Evolutionary conservation across 2,113 vertebrate genomes (phyloP).

Genomic region (Manacus vitellinus): DNA sequence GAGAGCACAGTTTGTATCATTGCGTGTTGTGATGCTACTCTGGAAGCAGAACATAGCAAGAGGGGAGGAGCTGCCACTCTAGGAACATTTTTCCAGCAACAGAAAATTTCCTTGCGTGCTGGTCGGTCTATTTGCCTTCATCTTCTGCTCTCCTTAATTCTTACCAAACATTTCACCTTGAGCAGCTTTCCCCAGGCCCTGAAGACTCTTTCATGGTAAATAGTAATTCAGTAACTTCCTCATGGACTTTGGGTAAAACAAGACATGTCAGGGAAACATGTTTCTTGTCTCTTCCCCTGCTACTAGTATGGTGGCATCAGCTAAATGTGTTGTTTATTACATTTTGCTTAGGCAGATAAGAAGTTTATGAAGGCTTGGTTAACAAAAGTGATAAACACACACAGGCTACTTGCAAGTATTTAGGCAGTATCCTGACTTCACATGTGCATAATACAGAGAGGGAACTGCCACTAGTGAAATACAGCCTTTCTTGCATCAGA

Average conservation of each 20-base stretch:
- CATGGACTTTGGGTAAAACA: neutral
- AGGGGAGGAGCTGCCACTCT: neutral
- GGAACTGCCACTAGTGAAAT: neutral
- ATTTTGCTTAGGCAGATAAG: neutral
- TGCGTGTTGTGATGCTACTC: accelerated
- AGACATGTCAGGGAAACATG: accelerated
- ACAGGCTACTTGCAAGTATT: neutral
- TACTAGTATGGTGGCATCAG: neutral
- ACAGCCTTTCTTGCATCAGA: neutral
- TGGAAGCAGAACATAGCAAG: neutral
- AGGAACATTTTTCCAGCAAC: neutral
- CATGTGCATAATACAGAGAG: neutral
- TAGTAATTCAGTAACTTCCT: neutral
- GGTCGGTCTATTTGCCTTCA: neutral
- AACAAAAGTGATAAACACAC: neutral
- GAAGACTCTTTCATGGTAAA: accelerated
- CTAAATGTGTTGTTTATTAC: neutral
- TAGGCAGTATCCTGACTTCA: neutral
- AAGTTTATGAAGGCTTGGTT: neutral
- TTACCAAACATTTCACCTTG: neutral
- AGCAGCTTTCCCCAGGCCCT: neutral
- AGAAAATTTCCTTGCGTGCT: neutral
- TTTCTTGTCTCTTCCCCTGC: neutral
- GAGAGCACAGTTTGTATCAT: neutral
- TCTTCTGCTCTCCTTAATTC: neutral